Evolutionary conservation across 2,888 invertebrate species (phyloP), one percentile per base, ranked within the genome.

Genomic region (Drosophila sordidapex): DNA sequence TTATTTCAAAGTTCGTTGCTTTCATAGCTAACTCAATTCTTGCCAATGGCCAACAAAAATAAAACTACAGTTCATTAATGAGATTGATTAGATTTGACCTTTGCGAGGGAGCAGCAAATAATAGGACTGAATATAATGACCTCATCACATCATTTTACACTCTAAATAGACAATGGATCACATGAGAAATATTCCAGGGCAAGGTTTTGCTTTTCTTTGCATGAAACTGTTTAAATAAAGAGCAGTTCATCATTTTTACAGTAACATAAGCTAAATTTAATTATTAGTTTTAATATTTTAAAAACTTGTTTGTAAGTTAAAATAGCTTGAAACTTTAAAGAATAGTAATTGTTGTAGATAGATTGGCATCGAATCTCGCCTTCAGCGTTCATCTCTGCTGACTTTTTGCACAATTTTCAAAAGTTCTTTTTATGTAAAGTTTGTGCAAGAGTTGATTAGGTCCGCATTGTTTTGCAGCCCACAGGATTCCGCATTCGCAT

Each of bases 81-180:
- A 25, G 52, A 64, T 54, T 67, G 80, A 69, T 69, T 70, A 61
- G 65, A 57, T 29, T 62, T 73, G 66, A 76, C 81, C 83, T 69
- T 56, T 70, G 56, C 3, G 7, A 18, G 15, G 33, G 27, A 53
- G 40, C 25, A 48, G n/a, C 11, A 18, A 38, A 40, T 33, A 25
- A 59, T 54, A 58, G 38, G 10, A 54, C 15, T 29, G 33, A 48
- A 18, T 35, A 35, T 36, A 60, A 56, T 62, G 70, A 70, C 36
- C 61, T 57, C 57, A 72, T 51, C 27, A 35, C 43, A 62, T 53
- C 43, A 25, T 21, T 21, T 33, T 38, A 36, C 40, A 40, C 18
- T 35, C 52, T 27, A 8, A 13, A 8, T n/a, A 25, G 36, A 36
- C 36, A 63, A 53, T 63, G 29, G 11, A 40, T 61, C 43, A 46